phyloP scores from a whole-genome alignment of 2,888 invertebrate species.

The Allygus modestus region DNA sequence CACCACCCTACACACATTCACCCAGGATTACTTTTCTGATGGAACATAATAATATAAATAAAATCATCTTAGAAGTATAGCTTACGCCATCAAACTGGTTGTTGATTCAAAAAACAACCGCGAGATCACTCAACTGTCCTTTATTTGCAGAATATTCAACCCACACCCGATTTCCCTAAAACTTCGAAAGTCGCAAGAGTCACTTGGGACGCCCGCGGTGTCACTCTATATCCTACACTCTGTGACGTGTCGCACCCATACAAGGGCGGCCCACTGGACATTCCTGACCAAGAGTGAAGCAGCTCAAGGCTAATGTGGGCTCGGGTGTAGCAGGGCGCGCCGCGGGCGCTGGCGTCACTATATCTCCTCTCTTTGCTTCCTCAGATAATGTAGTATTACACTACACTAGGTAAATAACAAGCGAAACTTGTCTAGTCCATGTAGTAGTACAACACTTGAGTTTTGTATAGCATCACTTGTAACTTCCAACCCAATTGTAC shows the following conservation, averaged over 20 bases:
- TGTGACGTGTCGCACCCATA: slow-evolving; percentile 12
- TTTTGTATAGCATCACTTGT: too few relatives aligned
- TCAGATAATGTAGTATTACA: neutral
- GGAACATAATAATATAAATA: too few relatives aligned
- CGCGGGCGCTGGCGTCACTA: neutral
- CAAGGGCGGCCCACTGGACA: slow-evolving; percentile 31
- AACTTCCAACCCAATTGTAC: too few relatives aligned
- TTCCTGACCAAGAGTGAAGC: slow-evolving; percentile 5
- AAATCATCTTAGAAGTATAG: too few relatives aligned
- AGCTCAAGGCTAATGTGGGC: neutral
- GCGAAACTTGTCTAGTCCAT: too few relatives aligned
- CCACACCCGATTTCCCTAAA: slow-evolving; percentile 1
- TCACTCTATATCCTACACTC: slow-evolving; percentile 9
- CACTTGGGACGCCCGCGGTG: slow-evolving; percentile 1
- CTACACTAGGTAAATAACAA: too few relatives aligned
- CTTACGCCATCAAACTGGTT: too few relatives aligned
- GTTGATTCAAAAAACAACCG: too few relatives aligned
- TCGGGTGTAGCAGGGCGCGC: neutral
- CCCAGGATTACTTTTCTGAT: too few relatives aligned
- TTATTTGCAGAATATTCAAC: neutral
- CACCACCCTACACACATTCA: too few relatives aligned
- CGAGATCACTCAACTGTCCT: neutral
- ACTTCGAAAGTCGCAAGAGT: neutral
- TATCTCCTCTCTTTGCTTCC: neutral
- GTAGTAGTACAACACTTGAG: too few relatives aligned